phyloP scores from a whole-genome alignment of 53 echinoderm and acorn worm species.

The Astropecten irregularis region DNA sequence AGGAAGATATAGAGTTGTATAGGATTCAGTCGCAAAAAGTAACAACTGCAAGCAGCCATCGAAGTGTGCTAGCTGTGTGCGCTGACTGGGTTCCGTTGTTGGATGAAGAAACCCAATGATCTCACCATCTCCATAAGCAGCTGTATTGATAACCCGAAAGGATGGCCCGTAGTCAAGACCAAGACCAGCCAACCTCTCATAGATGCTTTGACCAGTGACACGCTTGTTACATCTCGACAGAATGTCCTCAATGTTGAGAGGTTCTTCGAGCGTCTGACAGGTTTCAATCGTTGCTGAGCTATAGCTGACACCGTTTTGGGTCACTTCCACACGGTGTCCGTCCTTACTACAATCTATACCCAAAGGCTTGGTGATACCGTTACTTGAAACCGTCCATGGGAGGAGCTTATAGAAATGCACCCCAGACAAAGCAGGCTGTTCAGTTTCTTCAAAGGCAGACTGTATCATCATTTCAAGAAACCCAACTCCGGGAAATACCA shows the following conservation, averaged over 20 bases:
- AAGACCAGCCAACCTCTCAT: constrained; percentile 46
- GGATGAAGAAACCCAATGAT: constrained; percentile 47
- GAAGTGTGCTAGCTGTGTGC: constrained; percentile 72
- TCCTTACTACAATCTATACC: neutral
- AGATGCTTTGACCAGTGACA: constrained; percentile 58
- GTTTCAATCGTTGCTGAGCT: neutral
- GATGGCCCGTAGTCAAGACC: constrained; percentile 71
- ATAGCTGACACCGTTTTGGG: neutral
- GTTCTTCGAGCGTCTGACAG: neutral
- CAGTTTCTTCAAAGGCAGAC: constrained; percentile 47
- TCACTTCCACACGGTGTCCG: neutral
- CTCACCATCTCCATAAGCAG: constrained; percentile 77
- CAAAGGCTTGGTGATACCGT: neutral
- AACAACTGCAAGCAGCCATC: constrained; percentile 84
- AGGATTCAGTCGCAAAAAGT: constrained; percentile 33
- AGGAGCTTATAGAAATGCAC: constrained; percentile 52
- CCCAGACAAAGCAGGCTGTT: constrained; percentile 48
- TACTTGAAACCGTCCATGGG: constrained; percentile 39
- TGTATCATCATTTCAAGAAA: constrained; percentile 74
- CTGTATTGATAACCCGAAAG: constrained; percentile 74
- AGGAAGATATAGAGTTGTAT: constrained; percentile 66
- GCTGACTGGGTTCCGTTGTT: constrained; percentile 56
- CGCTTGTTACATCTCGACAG: constrained; percentile 45
- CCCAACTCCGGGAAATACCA: constrained; percentile 79
- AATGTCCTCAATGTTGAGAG: constrained; percentile 20